phyloP scores from a whole-genome alignment of 2,888 invertebrate species.

The Hyles lineata region DNA sequence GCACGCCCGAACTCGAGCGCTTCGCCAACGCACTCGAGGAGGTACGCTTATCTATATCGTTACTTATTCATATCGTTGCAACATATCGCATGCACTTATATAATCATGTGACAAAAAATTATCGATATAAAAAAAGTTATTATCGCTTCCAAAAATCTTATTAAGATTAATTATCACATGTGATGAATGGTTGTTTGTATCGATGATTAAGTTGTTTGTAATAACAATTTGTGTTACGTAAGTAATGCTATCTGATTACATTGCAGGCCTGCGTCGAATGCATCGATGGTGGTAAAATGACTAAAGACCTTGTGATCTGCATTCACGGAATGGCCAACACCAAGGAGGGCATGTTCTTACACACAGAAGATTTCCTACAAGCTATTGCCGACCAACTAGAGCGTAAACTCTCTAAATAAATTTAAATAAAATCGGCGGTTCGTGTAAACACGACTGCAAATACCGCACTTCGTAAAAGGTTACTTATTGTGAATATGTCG shows the following conservation, averaged over 20 bases:
- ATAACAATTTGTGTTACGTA: constrained; percentile 4
- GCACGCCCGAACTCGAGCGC: constrained; percentile 89
- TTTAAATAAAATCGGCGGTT: neutral
- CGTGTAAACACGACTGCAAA: neutral
- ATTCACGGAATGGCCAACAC: constrained; percentile 93
- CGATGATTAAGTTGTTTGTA: constrained; percentile 10
- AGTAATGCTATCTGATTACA: constrained; percentile 19
- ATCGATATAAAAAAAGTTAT: neutral
- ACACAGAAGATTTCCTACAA: constrained; percentile 94
- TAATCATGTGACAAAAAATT: neutral
- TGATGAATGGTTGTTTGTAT: constrained; percentile 20
- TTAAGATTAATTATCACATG: constrained; percentile 20
- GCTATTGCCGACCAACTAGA: constrained; percentile 91
- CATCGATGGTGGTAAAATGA: constrained; percentile 93
- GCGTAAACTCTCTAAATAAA: constrained; percentile 71
- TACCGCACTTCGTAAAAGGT: neutral
- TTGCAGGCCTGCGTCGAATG: constrained; percentile 90
- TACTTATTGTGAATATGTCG: constrained; percentile 11
- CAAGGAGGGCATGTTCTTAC: constrained; percentile 92
- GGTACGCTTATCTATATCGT: constrained; percentile 49
- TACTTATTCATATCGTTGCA: neutral
- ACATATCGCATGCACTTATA: neutral
- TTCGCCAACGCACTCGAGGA: constrained; percentile 90
- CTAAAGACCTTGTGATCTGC: constrained; percentile 94
- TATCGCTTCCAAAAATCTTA: constrained; percentile 12